Conservation (phyloP, 2,113 vertebrate genomes). For the Axis porcinus region DNA sequence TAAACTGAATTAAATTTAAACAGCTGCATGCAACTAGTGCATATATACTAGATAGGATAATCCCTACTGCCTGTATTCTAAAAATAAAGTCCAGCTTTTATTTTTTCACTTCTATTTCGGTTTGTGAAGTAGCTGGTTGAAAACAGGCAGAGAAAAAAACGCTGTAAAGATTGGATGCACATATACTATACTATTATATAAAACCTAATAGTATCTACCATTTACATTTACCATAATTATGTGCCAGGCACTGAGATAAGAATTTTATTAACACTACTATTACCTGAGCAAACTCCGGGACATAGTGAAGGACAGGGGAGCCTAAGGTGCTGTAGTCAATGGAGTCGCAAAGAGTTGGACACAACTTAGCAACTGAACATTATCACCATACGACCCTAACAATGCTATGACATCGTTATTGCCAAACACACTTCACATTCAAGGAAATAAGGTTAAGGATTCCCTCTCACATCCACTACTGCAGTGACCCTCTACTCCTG, state of each 20-base stretch:
- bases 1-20: constrained; percentile 17
- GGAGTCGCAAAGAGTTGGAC: background rate
- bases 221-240: background rate
- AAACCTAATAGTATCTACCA: background rate
- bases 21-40: background rate
- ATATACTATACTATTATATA: background rate
- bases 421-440: background rate
- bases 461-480: background rate
- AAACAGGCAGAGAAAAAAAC: background rate
- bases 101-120: background rate
- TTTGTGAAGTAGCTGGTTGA: background rate
- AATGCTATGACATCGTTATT: background rate
- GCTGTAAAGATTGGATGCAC: background rate
- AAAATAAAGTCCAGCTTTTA: background rate
- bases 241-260: background rate
- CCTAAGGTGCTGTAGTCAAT: background rate
- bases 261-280: background rate
- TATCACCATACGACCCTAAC: background rate
- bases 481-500: background rate
- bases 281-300: background rate
- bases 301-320: background rate
- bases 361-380: background rate
- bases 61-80: background rate
- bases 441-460: background rate
- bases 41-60: background rate